phyloP scores from a whole-genome alignment of 2,113 vertebrate species.

The Anguilla japonica region DNA sequence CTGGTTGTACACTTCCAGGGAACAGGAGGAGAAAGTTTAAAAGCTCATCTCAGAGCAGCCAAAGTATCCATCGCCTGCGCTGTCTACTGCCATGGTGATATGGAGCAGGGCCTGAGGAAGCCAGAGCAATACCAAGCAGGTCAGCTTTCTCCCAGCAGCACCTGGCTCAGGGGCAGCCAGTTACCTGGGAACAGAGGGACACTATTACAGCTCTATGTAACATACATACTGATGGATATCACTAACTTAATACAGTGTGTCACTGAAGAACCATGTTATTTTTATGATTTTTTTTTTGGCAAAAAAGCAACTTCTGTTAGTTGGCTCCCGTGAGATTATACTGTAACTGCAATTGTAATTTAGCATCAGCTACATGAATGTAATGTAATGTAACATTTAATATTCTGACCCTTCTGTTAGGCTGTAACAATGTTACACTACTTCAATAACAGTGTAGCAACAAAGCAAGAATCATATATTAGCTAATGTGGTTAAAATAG shows the following conservation, averaged over 20 bases:
- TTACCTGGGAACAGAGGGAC: neutral
- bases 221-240: neutral
- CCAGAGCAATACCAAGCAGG: neutral
- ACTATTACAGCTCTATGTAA: neutral
- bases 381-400: too few relatives aligned
- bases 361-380: too few relatives aligned
- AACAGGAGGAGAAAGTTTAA: neutral
- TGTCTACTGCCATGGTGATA: constrained; percentile 6
- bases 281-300: neutral
- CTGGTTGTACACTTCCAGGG: neutral
- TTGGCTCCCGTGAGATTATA: neutral
- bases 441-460: neutral
- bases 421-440: too few relatives aligned
- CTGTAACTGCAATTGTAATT: neutral
- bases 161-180: neutral
- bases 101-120: neutral
- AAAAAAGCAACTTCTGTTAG: neutral
- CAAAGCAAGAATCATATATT: neutral
- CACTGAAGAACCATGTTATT: neutral
- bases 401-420: too few relatives aligned
- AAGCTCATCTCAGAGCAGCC: neutral
- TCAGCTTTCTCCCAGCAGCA: neutral
- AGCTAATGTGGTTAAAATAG: neutral
- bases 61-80: neutral
- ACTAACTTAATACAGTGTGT: neutral